Percentiles rank a stretch among this genome's conserved stretches.
phyloP scores from a whole-genome alignment of 2,888 invertebrate species.

The Drosophila nigricruria region DNA sequence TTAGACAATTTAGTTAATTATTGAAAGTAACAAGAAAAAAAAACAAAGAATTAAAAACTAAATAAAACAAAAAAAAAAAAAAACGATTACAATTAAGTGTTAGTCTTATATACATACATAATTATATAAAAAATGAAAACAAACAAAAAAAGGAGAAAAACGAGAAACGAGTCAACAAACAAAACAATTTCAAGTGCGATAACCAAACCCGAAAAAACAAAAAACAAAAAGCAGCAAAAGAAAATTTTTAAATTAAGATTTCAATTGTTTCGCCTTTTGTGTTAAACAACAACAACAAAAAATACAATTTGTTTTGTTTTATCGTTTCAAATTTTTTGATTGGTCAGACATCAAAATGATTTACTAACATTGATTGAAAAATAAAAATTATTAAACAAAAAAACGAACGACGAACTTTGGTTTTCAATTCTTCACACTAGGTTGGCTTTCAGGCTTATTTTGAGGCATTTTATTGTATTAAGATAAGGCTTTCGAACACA shows the following conservation, averaged over 20 bases:
- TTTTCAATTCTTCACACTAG: not conserved
- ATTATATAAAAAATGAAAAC: slow-evolving; percentile 53
- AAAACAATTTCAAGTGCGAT: slow-evolving; percentile 56
- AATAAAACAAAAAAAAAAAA: slow-evolving; percentile 28
- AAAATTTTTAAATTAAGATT: slow-evolving; percentile 58
- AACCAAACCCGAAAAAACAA: slow-evolving; percentile 37
- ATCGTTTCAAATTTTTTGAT: slow-evolving; percentile 64
- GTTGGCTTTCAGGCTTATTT: slow-evolving; percentile 46
- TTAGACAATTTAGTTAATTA: slow-evolving; percentile 83
- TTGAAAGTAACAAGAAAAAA: slow-evolving; percentile 60
- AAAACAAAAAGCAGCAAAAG: slow-evolving; percentile 27
- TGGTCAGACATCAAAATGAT: slow-evolving; percentile 75
- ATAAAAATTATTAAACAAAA: slow-evolving; percentile 80
- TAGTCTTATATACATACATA: slow-evolving; percentile 78
- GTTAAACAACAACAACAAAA: slow-evolving; percentile 34
- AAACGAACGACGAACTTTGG: not conserved
- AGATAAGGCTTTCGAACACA: not conserved
- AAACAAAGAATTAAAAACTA: slow-evolving; percentile 32
- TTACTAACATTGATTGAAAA: slow-evolving; percentile 81
- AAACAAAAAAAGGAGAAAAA: slow-evolving; percentile 50
- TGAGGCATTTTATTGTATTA: not conserved
- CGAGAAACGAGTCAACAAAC: slow-evolving; percentile 43
- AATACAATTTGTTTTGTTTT: slow-evolving; percentile 46
- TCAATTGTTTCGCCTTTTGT: slow-evolving; percentile 68
- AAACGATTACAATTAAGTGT: slow-evolving; percentile 80